Evolutionary conservation across 1,140 invertebrate genomes (phyloP).

Genomic region (Amphibalanus amphitrite): DNA sequence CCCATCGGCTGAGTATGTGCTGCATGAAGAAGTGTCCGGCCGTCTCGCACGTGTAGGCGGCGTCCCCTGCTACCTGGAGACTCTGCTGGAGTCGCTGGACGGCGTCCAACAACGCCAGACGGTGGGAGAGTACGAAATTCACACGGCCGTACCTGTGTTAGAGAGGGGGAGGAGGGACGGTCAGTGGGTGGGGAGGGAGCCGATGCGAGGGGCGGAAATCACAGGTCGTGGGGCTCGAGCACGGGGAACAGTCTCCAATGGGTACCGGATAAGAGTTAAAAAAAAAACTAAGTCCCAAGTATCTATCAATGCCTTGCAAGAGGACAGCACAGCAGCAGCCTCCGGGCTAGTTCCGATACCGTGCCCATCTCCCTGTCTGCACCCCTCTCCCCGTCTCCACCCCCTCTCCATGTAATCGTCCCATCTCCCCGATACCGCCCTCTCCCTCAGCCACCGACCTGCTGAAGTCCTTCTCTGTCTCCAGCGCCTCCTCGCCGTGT

Average conservation of each 20-base stretch:
- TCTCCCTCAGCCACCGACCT: constrained; percentile 29
- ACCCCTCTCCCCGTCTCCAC: no score
- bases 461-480: constrained; percentile 98
- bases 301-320: no score
- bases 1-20: constrained; percentile 76
- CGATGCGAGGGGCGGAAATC: no score
- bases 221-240: no score
- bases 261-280: no score
- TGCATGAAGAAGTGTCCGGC: constrained; percentile 83
- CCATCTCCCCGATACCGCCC: not conserved
- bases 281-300: no score
- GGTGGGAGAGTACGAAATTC: constrained; percentile 90
- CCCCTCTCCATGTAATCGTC: no score
- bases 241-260: no score
- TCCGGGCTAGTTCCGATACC: no score
- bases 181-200: no score
- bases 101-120: constrained; percentile 72
- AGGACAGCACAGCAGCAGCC: no score
- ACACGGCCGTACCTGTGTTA: constrained; percentile 79
- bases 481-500: constrained; percentile 94
- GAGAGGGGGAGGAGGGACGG: constrained; percentile 9
- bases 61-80: constrained; percentile 69
- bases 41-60: constrained; percentile 95
- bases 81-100: constrained; percentile 79
- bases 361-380: no score